A percentile compares a stretch with the other conserved stretches of the same genome.
Conservation (phyloP, 2,113 vertebrate genomes). For the Otolemur garnettii region DNA sequence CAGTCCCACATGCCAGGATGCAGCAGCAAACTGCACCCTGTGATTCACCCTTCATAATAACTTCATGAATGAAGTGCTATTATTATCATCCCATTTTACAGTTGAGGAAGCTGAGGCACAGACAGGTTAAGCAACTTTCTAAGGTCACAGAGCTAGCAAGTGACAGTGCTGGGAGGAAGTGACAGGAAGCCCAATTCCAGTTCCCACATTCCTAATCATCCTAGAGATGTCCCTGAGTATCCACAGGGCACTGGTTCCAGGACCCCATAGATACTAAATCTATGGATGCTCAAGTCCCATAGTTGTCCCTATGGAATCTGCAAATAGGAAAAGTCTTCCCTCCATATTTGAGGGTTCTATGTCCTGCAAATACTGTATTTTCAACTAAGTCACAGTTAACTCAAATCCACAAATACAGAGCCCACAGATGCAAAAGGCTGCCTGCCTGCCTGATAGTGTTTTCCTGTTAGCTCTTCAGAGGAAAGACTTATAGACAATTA, state of each 20-base stretch:
- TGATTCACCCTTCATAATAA: background rate
- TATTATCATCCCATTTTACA: background rate
- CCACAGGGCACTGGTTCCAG: background rate
- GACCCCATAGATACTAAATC: background rate
- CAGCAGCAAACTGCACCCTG: too few species aligned
- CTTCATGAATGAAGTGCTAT: fast-evolving
- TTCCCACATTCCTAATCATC: background rate
- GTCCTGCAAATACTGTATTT: background rate
- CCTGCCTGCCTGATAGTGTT: fast-evolving
- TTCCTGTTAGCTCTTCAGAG: background rate
- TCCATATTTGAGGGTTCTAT: background rate
- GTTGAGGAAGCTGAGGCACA: background rate
- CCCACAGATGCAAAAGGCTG: background rate
- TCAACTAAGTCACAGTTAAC: background rate
- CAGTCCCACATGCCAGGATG: background rate
- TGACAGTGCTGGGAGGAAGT: background rate
- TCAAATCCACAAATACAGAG: background rate
- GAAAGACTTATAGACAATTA: background rate
- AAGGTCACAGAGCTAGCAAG: background rate
- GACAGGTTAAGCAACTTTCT: background rate
- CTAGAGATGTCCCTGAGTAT: too few species aligned
- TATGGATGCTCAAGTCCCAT: background rate
- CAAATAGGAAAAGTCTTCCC: background rate
- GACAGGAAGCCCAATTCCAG: background rate
- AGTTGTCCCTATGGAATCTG: background rate